These are phyloP conservation scores for Alces alces DNA, from an alignment of 2,113 vertebrate species.

Conservation along the genomic window DNA sequence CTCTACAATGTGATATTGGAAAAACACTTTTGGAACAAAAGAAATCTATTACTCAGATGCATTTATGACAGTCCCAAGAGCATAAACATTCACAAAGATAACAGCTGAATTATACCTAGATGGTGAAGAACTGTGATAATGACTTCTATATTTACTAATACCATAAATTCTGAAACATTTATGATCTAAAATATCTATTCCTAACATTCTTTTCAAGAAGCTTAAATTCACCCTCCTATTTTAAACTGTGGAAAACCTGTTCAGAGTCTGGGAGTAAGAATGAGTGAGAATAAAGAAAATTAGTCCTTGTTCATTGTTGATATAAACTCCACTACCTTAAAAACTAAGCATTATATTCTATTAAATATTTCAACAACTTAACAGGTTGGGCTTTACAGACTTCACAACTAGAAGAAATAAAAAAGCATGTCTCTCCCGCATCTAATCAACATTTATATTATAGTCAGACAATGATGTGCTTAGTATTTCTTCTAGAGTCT, in stretches of 20 bases:
- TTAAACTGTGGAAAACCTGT: background rate
- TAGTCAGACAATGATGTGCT: background rate
- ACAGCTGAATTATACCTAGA: background rate
- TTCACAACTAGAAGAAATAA: background rate
- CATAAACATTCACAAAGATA: background rate
- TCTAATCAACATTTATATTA: background rate
- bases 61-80: background rate
- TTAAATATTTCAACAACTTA: background rate
- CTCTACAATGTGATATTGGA: background rate
- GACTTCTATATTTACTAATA: background rate
- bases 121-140: background rate
- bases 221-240: background rate
- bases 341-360: background rate
- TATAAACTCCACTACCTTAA: background rate
- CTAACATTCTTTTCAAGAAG: background rate
- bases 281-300: background rate
- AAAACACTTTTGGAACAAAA: slow-evolving; percentile 28
- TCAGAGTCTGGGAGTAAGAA: background rate
- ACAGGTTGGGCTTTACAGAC: background rate
- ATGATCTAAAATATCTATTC: background rate
- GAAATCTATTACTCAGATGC: background rate
- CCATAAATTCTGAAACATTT: slow-evolving; percentile 20
- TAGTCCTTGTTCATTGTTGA: background rate
- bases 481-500: background rate
- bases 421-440: background rate